Conservation (phyloP, 2,888 invertebrate genomes). For the Lycaena phlaeas region DNA sequence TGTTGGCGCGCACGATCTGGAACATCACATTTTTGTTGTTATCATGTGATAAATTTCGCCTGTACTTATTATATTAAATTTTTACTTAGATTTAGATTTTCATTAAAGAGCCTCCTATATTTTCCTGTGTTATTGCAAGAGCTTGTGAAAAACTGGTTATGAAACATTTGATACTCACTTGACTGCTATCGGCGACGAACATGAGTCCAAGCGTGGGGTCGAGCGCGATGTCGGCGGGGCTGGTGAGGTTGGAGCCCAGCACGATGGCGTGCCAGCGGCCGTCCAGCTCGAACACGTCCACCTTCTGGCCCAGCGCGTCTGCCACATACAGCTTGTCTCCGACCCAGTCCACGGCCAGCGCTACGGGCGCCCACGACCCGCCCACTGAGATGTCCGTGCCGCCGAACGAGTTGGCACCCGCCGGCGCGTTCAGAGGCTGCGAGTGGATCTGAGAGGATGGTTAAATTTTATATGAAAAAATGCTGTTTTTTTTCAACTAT, state of each 20-base stretch:
- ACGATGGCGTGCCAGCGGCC: conserved; percentile 92
- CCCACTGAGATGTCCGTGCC: conserved; percentile 81
- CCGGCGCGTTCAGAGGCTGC: conserved; percentile 64
- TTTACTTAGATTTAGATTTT: too few species aligned
- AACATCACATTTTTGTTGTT: conserved; percentile 21
- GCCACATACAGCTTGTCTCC: conserved; percentile 96
- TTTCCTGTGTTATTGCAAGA: too few species aligned
- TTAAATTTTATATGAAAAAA: too few species aligned
- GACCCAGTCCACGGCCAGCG: conserved; percentile 97
- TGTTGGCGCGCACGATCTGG: conserved; percentile 85
- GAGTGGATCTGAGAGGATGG: conserved; percentile 70
- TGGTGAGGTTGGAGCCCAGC: conserved; percentile 90
- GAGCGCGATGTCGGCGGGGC: conserved; percentile 91
- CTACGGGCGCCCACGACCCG: conserved; percentile 91
- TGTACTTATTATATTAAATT: too few species aligned
- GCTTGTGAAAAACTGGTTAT: too few species aligned
- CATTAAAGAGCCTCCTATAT: too few species aligned
- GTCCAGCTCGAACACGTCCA: conserved; percentile 93
- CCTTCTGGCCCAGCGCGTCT: conserved; percentile 90
- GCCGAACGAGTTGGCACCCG: conserved; percentile 49
- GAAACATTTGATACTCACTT: conserved; percentile 53
- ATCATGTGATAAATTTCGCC: too few species aligned
- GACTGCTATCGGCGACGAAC: conserved; percentile 90
- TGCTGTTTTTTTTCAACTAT: too few species aligned
- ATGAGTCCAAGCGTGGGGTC: conserved; percentile 92